A percentile compares a stretch with the other conserved stretches of the same genome.
These are phyloP conservation scores for Clarias fuscus DNA, from an alignment of 2,797 vertebrate species.

Conservation along the genomic window DNA sequence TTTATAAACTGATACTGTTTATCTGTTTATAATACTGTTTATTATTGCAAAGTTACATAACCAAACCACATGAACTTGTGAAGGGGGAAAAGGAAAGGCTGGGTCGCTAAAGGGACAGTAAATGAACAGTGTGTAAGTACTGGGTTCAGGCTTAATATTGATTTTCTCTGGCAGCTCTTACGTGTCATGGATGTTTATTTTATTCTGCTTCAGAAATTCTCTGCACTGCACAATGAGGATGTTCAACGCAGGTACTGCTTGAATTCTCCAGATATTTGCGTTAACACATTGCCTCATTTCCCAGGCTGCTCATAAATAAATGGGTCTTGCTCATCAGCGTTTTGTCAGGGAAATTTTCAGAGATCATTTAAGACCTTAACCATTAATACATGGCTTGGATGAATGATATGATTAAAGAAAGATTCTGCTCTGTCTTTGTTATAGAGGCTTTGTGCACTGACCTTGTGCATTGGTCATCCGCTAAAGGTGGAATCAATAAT, in stretches of 20 bases:
- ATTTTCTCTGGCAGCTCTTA: neutral
- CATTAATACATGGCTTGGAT: neutral
- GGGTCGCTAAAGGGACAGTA: neutral
- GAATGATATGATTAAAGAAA: neutral
- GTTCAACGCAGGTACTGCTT: no score
- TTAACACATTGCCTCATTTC: neutral
- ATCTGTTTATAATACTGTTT: no score
- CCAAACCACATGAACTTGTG: neutral
- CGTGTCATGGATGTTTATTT: no score
- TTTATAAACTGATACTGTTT: no score
- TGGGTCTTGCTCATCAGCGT: neutral
- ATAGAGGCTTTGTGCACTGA: neutral
- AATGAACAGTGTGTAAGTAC: neutral
- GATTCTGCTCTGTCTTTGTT: neutral
- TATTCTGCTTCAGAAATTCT: neutral
- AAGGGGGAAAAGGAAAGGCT: neutral
- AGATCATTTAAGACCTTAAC: neutral
- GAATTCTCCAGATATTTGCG: neutral
- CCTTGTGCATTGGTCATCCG: slow-evolving; percentile 10
- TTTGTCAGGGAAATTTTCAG: neutral
- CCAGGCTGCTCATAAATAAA: neutral
- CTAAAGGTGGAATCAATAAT: slow-evolving; percentile 27
- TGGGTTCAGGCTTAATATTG: neutral
- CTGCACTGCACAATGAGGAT: no score
- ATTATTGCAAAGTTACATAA: neutral